These are phyloP conservation scores for Xiphophorus couchianus DNA, from an alignment of 2,113 vertebrate genomes.

Conservation along the genomic window DNA sequence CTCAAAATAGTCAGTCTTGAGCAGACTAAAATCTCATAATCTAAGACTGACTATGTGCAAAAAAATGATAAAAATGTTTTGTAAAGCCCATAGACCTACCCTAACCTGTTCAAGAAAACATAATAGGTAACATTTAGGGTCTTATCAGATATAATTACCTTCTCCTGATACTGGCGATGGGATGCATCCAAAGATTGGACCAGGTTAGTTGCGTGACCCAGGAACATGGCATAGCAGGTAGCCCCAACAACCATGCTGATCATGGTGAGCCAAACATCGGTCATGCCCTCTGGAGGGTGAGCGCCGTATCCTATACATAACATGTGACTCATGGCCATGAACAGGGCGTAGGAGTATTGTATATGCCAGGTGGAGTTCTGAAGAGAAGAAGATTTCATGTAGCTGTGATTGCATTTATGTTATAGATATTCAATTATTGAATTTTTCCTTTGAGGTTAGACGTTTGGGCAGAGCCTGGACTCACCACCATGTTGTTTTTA, in stretches of 20 bases:
- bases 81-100: too few relatives aligned
- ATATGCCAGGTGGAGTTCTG: slow-evolving; percentile 96
- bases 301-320: slow-evolving; percentile 89
- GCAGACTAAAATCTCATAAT: too few relatives aligned
- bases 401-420: not conserved
- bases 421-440: not conserved
- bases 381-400: not conserved
- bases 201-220: slow-evolving; percentile 93
- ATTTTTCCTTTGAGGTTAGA: not conserved
- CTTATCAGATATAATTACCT: slow-evolving; percentile 80
- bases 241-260: slow-evolving; percentile 95
- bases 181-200: slow-evolving; percentile 97
- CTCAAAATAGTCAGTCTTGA: too few relatives aligned
- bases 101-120: too few relatives aligned
- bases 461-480: slow-evolving; percentile 16
- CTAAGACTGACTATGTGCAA: too few relatives aligned
- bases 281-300: slow-evolving; percentile 90
- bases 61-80: too few relatives aligned
- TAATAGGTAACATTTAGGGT: not conserved
- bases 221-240: slow-evolving; percentile 91
- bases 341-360: slow-evolving; percentile 95
- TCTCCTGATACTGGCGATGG: slow-evolving; percentile 94
- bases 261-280: slow-evolving; percentile 98
- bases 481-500: slow-evolving; percentile 83
- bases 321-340: slow-evolving; percentile 87